Conservation (phyloP, 2,888 invertebrate genomes). For the Colostygia pectinataria region DNA sequence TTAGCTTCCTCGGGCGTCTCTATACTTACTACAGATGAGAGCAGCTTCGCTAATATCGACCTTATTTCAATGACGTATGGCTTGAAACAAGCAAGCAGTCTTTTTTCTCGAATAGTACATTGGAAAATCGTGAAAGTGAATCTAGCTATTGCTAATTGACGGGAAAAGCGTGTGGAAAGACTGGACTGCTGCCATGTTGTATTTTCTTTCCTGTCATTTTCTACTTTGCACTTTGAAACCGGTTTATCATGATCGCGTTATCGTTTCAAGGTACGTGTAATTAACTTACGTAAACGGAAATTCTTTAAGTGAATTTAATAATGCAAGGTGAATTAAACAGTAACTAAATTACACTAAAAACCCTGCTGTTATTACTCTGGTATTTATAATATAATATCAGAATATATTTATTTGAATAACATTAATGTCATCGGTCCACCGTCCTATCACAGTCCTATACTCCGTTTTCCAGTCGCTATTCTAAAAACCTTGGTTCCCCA, state of each 20-base stretch:
- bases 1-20: constrained; percentile 37
- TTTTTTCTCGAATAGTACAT: constrained; percentile 33
- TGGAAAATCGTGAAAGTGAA: constrained; percentile 68
- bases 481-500: no score
- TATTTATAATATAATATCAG: no score
- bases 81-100: background rate
- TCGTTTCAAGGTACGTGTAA: constrained; percentile 6
- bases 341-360: no score
- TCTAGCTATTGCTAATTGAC: constrained; percentile 57
- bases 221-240: constrained; percentile 25
- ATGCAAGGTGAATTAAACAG: no score
- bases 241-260: constrained; percentile 16
- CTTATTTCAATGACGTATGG: constrained; percentile 16
- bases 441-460: no score
- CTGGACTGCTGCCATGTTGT: constrained; percentile 45
- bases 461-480: no score
- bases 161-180: constrained; percentile 61
- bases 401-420: no score
- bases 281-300: no score
- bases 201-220: constrained; percentile 64
- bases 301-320: no score
- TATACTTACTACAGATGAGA: constrained; percentile 17
- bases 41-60: constrained; percentile 10
- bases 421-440: no score
- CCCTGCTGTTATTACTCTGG: no score